These are phyloP conservation scores for Aleadryas rufinucha DNA, from an alignment of 2,113 vertebrate genomes.

Conservation along the genomic window DNA sequence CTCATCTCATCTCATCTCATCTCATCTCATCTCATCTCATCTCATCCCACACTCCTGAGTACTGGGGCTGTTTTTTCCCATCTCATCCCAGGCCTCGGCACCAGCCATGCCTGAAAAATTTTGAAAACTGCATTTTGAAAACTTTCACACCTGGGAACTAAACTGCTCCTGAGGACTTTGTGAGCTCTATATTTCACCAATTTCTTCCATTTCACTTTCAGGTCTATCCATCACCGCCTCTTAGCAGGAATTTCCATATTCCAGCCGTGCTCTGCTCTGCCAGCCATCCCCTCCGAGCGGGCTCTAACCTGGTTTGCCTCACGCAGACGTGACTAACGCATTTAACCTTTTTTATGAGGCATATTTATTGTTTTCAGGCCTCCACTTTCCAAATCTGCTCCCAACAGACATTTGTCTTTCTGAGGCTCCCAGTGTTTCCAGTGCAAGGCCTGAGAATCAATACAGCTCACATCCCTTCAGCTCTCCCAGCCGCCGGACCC, in stretches of 20 bases:
- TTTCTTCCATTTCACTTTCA: neutral
- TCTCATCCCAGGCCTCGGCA: neutral
- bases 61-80: neutral
- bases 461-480: neutral
- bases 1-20: neutral
- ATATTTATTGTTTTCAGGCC: neutral
- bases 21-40: neutral
- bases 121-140: neutral
- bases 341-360: slow-evolving; percentile 36
- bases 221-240: neutral
- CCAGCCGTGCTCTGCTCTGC: neutral
- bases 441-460: neutral
- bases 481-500: neutral
- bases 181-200: neutral
- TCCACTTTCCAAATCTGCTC: neutral
- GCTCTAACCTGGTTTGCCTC: slow-evolving; percentile 33
- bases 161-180: neutral
- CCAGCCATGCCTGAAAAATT: accelerated
- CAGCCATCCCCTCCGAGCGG: neutral
- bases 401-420: neutral
- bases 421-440: neutral
- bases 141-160: neutral
- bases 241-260: slow-evolving; percentile 37
- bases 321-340: neutral
- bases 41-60: neutral